Evolutionary conservation across 35 echinoderm and acorn worm species (phyloP), one percentile per base, ranked within the genome.

Genomic region (Strongylocentrotus purpuratus): DNA sequence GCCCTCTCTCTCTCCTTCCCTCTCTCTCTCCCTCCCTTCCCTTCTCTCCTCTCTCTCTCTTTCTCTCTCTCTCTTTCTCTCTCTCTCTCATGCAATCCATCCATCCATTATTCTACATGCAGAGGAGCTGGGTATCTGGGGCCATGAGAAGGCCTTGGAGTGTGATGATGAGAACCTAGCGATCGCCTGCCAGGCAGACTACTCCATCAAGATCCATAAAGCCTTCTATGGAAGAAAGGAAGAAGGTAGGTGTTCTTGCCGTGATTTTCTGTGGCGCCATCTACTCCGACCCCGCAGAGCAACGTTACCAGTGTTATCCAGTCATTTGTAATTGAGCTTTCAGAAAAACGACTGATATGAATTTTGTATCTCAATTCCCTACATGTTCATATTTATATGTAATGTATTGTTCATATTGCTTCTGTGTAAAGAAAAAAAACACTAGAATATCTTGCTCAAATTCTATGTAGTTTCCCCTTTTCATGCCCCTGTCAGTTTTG

Each of bases 221-320:
- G 97, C 97, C 52, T 97, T 97, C 94, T 98, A 98, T 95, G 97
- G 97, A 91, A 87, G 97, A 20, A 88, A 92, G 33, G 96, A 98
- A 86, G 96, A 97, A 96, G 97, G 97, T 98, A 92, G 47, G 61
- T 70, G 25, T 28, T 70, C 61, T 71, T 50, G 17, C 50, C 50
- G 4, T 10, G 50, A 55, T 55, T 55, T 1, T n/a, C n/a, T n/a
- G n/a, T n/a, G n/a, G n/a, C n/a, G n/a, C n/a, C n/a, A n/a, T n/a
- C n/a, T n/a, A n/a, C n/a, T n/a, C n/a, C n/a, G n/a, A n/a, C n/a
- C n/a, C 35, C 35, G 35, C 35, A 41, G 35, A 41, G 0, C 35
- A 41, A 41, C 35, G 3, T 41, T 41, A 3, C 35, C 35, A 41
- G 35, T 41, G 35, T 41, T 41, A 3, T 41, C 35, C 35, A 41